Evolutionary conservation across 2,888 invertebrate species (phyloP).

Genomic region (Cosmorhoe ocellata): DNA sequence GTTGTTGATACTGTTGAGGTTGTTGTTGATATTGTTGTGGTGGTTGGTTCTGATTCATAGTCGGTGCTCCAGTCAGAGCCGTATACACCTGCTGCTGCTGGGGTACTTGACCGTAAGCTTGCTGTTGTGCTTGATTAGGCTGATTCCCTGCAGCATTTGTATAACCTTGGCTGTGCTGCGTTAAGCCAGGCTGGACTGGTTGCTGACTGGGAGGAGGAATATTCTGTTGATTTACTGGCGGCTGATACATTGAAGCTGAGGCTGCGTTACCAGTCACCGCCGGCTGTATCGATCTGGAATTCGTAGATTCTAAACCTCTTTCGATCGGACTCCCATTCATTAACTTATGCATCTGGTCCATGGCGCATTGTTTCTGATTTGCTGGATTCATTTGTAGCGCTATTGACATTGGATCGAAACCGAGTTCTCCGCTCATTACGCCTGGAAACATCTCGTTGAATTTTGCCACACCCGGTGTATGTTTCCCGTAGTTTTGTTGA

Average conservation of each 20-base stretch:
- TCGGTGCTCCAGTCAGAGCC: too few relatives aligned
- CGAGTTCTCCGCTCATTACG: conserved; percentile 61
- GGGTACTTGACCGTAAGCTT: conserved; percentile 15
- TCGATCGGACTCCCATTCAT: conserved; percentile 46
- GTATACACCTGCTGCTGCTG: too few relatives aligned
- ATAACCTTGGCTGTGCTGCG: conserved; percentile 16
- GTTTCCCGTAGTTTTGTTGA: conserved; percentile 47
- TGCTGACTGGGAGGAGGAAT: conserved; percentile 20
- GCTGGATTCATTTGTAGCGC: conserved; percentile 77
- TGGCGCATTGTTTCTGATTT: conserved; percentile 61
- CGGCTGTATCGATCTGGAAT: conserved; percentile 33
- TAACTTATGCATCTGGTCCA: conserved; percentile 58
- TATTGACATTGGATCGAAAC: conserved; percentile 74
- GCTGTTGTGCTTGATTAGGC: conserved; percentile 22
- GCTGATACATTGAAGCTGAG: conserved; percentile 19
- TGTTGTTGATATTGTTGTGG: conserved; percentile 33
- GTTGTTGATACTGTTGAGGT: conserved; percentile 39
- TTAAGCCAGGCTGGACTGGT: conserved; percentile 5
- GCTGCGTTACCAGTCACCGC: conserved; percentile 39
- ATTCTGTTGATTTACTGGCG: conserved; percentile 19
- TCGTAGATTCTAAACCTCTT: conserved; percentile 12
- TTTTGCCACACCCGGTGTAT: conserved; percentile 58
- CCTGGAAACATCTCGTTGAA: conserved; percentile 75
- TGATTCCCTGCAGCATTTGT: conserved; percentile 23
- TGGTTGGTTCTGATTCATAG: too few relatives aligned